Conservation (phyloP, 2,113 vertebrate genomes). For the Strix uralensis region DNA sequence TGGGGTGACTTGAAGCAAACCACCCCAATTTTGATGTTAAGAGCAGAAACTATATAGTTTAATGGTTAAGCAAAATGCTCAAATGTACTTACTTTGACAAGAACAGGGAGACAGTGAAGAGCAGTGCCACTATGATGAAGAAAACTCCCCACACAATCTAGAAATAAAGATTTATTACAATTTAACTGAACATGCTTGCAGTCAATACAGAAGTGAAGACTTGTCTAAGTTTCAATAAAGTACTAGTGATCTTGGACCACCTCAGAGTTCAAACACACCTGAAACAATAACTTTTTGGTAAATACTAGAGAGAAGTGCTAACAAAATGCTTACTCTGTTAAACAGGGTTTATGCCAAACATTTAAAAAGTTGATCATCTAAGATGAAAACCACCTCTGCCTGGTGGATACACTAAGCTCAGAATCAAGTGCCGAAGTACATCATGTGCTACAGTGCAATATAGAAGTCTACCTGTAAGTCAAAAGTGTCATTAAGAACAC, state of each 20-base stretch:
- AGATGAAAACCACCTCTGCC: background rate
- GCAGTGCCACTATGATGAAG: slow-evolving; percentile 91
- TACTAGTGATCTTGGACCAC: background rate
- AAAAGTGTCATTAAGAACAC: background rate
- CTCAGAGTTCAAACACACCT: background rate
- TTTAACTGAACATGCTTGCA: background rate
- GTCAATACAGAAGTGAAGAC: background rate
- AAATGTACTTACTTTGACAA: slow-evolving; percentile 92
- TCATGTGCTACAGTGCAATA: background rate
- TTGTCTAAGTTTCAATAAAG: background rate
- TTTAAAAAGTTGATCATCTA: background rate
- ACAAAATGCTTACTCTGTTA: background rate
- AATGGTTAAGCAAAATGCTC: background rate
- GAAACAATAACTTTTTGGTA: background rate
- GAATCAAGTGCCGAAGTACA: background rate
- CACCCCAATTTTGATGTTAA: background rate
- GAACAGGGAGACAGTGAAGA: slow-evolving; percentile 91
- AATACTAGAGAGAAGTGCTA: background rate
- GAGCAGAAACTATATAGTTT: background rate
- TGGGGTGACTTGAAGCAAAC: background rate
- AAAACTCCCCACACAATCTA: slow-evolving; percentile 91
- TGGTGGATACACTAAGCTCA: background rate
- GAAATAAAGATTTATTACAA: slow-evolving; percentile 44
- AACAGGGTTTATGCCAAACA: background rate
- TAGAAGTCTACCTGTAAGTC: rapidly evolving